phyloP scores from a whole-genome alignment of 2,113 vertebrate species.

The Phodopus roborovskii region DNA sequence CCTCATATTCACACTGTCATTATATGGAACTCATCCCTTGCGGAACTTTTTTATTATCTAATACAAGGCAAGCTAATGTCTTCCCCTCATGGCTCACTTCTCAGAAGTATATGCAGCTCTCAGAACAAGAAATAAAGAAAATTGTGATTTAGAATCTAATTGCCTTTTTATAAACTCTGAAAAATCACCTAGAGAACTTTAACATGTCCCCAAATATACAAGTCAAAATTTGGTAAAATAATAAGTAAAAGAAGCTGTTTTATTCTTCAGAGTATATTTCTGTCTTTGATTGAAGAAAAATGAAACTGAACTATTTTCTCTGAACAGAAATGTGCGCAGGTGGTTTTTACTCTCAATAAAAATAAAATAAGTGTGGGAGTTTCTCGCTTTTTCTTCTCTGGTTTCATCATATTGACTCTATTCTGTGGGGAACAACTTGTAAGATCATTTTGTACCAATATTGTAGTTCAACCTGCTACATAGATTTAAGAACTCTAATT shows the following conservation, averaged over 20 bases:
- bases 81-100: constrained; percentile 66
- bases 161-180: constrained; percentile 75
- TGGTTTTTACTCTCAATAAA: constrained; percentile 62
- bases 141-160: constrained; percentile 61
- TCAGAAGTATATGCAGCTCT: constrained; percentile 52
- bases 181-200: constrained; percentile 72
- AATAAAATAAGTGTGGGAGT: constrained; percentile 74
- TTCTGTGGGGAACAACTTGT: constrained; percentile 74
- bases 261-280: constrained; percentile 52
- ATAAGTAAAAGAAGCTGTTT: constrained; percentile 55
- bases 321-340: constrained; percentile 53
- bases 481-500: constrained; percentile 73
- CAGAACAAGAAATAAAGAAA: constrained; percentile 62
- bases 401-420: constrained; percentile 72
- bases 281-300: constrained; percentile 54
- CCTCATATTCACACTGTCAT: constrained; percentile 68
- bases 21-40: constrained; percentile 77
- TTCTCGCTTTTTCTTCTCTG: constrained; percentile 54
- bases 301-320: constrained; percentile 67
- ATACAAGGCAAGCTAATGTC: constrained; percentile 69
- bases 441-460: constrained; percentile 77
- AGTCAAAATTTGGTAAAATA: constrained; percentile 63
- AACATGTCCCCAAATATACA: constrained; percentile 60
- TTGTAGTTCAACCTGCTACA: constrained; percentile 69
- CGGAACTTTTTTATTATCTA: constrained; percentile 80